A percentile compares a stretch with the other conserved stretches of the same genome.
phyloP scores from a whole-genome alignment of 92 coral and sea anemone genomes.

The Chrysogorgia sp. region DNA sequence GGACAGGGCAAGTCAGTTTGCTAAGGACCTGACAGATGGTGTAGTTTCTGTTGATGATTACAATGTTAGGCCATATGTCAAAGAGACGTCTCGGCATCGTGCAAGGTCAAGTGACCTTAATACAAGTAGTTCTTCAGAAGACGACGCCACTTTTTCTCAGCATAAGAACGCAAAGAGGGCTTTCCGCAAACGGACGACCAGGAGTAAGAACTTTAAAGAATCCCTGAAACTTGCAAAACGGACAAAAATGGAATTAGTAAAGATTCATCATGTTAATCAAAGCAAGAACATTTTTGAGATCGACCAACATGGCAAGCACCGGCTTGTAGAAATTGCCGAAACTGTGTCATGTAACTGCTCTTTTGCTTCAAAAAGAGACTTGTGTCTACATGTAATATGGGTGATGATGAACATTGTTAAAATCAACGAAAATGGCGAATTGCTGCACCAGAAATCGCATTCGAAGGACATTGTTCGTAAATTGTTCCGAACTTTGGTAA shows the following conservation, averaged over 20 bases:
- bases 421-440: constrained; percentile 53
- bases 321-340: constrained; percentile 66
- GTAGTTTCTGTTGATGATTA: constrained; percentile 32
- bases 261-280: constrained; percentile 63
- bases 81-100: constrained; percentile 52
- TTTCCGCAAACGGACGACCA: constrained; percentile 21
- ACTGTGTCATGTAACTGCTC: constrained; percentile 66
- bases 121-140: constrained; percentile 36
- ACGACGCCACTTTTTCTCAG: constrained; percentile 23
- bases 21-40: constrained; percentile 49
- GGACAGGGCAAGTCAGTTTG: constrained; percentile 55
- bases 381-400: constrained; percentile 64
- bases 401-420: constrained; percentile 51
- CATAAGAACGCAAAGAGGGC: constrained; percentile 22
- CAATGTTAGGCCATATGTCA: constrained; percentile 43
- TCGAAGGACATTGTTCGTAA: constrained; percentile 42
- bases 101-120: constrained; percentile 35
- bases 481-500: constrained; percentile 18
- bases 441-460: constrained; percentile 60
- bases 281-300: constrained; percentile 62
- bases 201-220: constrained; percentile 50
- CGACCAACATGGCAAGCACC: constrained; percentile 51
- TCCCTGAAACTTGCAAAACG: constrained; percentile 54
- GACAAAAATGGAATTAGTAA: constrained; percentile 42
- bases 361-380: constrained; percentile 57